phyloP scores from a whole-genome alignment of 2,797 vertebrate species.

The Myoxocephalus aenaeus region DNA sequence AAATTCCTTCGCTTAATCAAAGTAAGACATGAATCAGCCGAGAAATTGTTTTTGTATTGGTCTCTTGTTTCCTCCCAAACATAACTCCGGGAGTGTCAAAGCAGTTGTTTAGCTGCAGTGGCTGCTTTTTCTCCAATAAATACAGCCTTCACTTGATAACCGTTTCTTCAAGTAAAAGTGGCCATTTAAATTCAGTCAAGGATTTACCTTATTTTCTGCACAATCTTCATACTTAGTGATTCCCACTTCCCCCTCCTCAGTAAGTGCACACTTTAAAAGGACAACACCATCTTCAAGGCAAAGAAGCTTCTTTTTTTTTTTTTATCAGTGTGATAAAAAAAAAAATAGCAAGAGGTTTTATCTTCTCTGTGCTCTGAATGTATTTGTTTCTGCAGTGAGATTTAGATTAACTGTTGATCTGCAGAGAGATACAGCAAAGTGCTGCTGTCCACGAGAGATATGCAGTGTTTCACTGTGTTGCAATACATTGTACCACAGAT shows the following conservation, averaged over 20 bases:
- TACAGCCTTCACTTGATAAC: neutral
- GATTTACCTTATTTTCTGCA: slow-evolving; percentile 20
- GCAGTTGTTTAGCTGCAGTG: neutral
- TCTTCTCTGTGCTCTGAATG: neutral
- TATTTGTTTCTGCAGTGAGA: slow-evolving; percentile 5
- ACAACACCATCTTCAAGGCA: neutral
- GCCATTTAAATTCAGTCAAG: slow-evolving; percentile 16
- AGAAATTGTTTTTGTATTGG: neutral
- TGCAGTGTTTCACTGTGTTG: neutral
- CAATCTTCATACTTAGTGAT: slow-evolving; percentile 4
- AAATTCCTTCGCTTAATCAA: neutral
- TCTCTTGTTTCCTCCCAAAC: slow-evolving; percentile 11
- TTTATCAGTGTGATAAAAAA: neutral
- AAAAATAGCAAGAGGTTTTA: neutral
- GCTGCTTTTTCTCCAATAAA: slow-evolving; percentile 12
- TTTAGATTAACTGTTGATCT: neutral
- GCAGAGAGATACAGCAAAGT: neutral
- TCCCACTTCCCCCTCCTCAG: slow-evolving; percentile 9
- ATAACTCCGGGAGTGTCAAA: neutral
- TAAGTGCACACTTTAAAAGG: slow-evolving; percentile 25
- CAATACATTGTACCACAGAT: neutral
- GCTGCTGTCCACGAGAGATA: neutral
- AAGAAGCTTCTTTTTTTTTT: neutral
- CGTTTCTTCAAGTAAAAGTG: neutral
- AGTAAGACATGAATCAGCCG: neutral